Base-by-base conservation (phyloP, 2,113 vertebrate genomes). In the Choloepus hoffmanni region DNA sequence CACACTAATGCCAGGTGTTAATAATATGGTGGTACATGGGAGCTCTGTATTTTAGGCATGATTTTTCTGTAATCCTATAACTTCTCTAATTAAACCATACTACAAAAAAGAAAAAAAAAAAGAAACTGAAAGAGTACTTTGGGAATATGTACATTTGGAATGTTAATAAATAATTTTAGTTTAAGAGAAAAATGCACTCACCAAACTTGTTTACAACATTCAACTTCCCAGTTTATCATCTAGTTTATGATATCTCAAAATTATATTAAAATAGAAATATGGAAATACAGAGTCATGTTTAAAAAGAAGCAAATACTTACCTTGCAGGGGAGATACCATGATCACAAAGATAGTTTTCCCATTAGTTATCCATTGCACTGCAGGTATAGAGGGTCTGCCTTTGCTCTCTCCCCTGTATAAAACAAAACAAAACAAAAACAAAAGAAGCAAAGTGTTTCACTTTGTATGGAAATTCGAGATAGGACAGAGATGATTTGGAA, bases 201-300 rank as follows among this genome's bases (percentile, higher is more conserved):
- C 48, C 14, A 58, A 82, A 86, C 7, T 85, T 92, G 2, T 30
- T 33, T 45, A 79, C 15, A 50, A 12, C 2, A 30, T 93, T 23
- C 43, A 62, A 62, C 7, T 79, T 83, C 4, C 13, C 23, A 30
- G 3, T 83, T 82, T 68, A 63, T 82, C 23, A 65, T 58, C 60
- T 81, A 82, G 33, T 19, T 94, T 82, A 70, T 30, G 19, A 77
- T 62, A 85, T 55, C 83, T 89, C n/a, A 95, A 70, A 88, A 36
- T 50, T 62, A 53, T 77, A 43, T 84, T 83, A 92, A 60, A 90
- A 76, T 68, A 26, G 21, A 67, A 5, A 86, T 5, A 13, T 67
- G 28, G 43, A 79, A 96, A 62, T 81, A 60, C 2, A 72, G n/a
- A 93, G 93, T 62, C 87, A 72, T 84, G 4, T 65, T 74, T 58